These are phyloP conservation scores for Dinothrombium tinctorium DNA, from an alignment of 1,140 invertebrate genomes.

Conservation along the genomic window DNA sequence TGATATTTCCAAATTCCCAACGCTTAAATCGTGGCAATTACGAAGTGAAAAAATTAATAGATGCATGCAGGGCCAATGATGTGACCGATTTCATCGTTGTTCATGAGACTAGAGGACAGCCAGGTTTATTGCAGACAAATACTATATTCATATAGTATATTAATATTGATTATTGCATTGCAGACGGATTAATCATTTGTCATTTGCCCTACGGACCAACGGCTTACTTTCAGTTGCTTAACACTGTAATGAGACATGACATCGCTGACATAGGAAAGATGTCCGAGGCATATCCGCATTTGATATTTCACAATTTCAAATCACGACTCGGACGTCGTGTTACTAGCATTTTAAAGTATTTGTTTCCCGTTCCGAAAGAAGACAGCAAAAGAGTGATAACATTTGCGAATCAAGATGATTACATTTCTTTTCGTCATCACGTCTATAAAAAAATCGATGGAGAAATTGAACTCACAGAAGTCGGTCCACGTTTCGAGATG, in stretches of 20 bases:
- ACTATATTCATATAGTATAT: too few relatives aligned
- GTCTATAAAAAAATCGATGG: constrained; percentile 54
- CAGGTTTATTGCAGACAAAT: too few relatives aligned
- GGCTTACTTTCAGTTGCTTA: constrained; percentile 79
- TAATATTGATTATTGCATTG: too few relatives aligned
- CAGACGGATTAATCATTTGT: constrained; percentile 69
- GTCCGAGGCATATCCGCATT: constrained; percentile 92
- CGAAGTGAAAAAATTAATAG: constrained; percentile 76
- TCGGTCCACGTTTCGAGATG: constrained; percentile 85
- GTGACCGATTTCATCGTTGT: constrained; percentile 92
- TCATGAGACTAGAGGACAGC: constrained; percentile 58
- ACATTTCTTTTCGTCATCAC: constrained; percentile 86
- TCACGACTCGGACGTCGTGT: constrained; percentile 55
- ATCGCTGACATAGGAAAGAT: constrained; percentile 85
- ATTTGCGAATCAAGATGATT: constrained; percentile 92
- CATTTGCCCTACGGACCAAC: constrained; percentile 95
- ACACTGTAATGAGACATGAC: constrained; percentile 88
- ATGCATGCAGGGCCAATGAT: constrained; percentile 78
- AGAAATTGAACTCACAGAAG: constrained; percentile 62
- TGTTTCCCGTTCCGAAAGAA: constrained; percentile 83
- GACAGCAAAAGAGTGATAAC: constrained; percentile 67
- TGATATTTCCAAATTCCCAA: constrained; percentile 90
- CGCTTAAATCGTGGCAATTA: constrained; percentile 93
- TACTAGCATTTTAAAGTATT: constrained; percentile 62
- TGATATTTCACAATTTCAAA: constrained; percentile 91